Percentiles rank a stretch among this genome's conserved stretches.
phyloP scores from a whole-genome alignment of 2,888 invertebrate species.

The Strigamia crassipes region DNA sequence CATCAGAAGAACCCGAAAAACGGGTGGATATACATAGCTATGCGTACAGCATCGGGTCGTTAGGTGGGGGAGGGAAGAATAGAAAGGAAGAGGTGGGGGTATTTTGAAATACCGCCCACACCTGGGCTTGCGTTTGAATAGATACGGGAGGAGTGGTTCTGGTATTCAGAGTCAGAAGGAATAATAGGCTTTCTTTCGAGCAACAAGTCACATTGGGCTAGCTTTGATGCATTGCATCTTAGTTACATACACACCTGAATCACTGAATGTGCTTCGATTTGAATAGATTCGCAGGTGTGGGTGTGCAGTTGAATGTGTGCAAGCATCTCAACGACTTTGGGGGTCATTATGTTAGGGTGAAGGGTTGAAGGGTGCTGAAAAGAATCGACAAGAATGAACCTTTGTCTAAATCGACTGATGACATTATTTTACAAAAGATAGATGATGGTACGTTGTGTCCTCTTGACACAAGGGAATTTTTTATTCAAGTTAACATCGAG shows the following conservation, averaged over 20 bases:
- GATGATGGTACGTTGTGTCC: neutral
- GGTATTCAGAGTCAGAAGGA: neutral
- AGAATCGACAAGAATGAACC: neutral
- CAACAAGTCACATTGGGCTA: neutral
- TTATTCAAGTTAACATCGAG: neutral
- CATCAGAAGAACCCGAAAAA: slow-evolving; percentile 23
- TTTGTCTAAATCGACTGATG: neutral
- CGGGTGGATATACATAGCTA: slow-evolving; percentile 1
- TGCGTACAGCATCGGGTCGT: neutral
- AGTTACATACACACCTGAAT: slow-evolving; percentile 8
- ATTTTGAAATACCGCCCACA: slow-evolving; percentile 13
- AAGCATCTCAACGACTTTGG: neutral
- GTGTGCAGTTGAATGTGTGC: neutral
- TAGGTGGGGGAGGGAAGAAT: neutral
- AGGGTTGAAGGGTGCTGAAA: neutral
- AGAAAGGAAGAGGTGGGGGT: neutral
- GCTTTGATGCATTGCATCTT: slow-evolving; percentile 17
- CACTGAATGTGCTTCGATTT: neutral
- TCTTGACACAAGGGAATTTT: neutral
- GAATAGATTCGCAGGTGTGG: slow-evolving; percentile 12
- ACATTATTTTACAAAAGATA: neutral
- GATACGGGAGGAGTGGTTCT: slow-evolving; percentile 4
- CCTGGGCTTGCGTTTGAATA: neutral
- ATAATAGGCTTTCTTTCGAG: neutral
- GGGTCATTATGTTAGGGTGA: neutral